A percentile compares a stretch with the other conserved stretches of the same genome.
Evolutionary conservation across 2,888 invertebrate species (phyloP).

Genomic region (Drosophila greeni): DNA sequence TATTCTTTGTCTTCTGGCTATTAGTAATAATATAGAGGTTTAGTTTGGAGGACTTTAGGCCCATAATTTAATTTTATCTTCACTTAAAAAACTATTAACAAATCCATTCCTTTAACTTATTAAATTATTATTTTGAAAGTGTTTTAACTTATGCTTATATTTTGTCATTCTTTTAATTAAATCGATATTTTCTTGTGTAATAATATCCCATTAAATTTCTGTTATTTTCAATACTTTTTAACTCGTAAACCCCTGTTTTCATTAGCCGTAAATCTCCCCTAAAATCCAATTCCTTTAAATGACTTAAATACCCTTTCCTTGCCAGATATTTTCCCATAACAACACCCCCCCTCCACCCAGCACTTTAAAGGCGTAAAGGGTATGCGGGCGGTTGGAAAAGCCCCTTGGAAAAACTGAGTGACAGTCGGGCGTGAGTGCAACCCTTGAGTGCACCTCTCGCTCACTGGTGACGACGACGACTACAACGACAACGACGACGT

Average conservation of each 20-base stretch:
- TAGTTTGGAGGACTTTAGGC: no score
- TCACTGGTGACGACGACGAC: slow-evolving; percentile 1
- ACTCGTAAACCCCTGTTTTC: not conserved
- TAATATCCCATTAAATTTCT: not conserved
- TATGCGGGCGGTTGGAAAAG: slow-evolving; percentile 29
- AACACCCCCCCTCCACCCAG: not conserved
- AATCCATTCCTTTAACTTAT: no score
- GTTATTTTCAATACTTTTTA: not conserved
- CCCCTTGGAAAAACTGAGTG: slow-evolving; percentile 17
- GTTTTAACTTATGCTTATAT: no score
- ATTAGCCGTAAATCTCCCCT: not conserved
- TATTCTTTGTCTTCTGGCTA: no score
- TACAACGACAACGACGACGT: slow-evolving; percentile 37
- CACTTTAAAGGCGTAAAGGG: slow-evolving; percentile 7
- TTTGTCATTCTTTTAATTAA: no score
- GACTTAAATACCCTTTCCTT: slow-evolving; percentile 7
- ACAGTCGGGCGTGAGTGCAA: slow-evolving; percentile 26
- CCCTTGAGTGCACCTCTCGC: slow-evolving; percentile 33
- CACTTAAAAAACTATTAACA: no score
- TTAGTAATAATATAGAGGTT: no score
- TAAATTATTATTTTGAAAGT: no score
- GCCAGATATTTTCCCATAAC: not conserved
- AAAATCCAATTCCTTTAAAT: not conserved
- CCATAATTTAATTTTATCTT: no score
- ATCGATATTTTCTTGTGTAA: no score